Percentiles rank a stretch among this genome's conserved stretches.
Conservation (phyloP, 2,888 invertebrate genomes). For the Nephrocerus scutellatus region DNA sequence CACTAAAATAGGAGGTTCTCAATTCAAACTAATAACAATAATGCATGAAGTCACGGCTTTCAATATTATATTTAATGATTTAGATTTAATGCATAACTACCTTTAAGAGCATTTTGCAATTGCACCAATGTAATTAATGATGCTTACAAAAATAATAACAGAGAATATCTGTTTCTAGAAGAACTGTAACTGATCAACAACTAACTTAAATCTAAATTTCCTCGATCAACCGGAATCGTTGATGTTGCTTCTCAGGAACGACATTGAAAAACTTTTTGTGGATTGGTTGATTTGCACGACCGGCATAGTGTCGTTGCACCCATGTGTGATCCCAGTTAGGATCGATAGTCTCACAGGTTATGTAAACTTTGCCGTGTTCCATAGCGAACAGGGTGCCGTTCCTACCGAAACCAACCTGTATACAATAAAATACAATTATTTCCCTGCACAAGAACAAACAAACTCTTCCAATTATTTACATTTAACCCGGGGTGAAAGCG, state of each 20-base stretch:
- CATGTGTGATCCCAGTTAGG: constrained; percentile 72
- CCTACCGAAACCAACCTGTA: constrained; percentile 72
- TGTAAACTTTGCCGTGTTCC: constrained; percentile 67
- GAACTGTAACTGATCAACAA: no score
- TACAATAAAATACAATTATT: background rate
- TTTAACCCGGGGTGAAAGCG: constrained; percentile 76
- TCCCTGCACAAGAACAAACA: background rate
- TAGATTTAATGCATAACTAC: no score
- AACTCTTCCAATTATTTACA: constrained; percentile 50
- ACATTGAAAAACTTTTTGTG: constrained; percentile 83
- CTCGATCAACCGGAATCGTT: constrained; percentile 69
- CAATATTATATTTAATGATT: no score
- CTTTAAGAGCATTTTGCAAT: no score
- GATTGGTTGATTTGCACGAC: constrained; percentile 58
- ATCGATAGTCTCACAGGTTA: constrained; percentile 75
- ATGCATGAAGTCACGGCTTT: no score
- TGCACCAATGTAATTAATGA: no score
- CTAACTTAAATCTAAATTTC: constrained; percentile 55
- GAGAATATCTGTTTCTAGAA: no score
- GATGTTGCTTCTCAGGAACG: constrained; percentile 69
- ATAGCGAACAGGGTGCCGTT: constrained; percentile 76
- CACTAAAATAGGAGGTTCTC: no score
- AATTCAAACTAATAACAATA: no score
- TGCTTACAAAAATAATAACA: no score
- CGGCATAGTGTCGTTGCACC: constrained; percentile 60